phyloP scores from a whole-genome alignment of 2,797 vertebrate genomes.

The Thamnophis elegans region DNA sequence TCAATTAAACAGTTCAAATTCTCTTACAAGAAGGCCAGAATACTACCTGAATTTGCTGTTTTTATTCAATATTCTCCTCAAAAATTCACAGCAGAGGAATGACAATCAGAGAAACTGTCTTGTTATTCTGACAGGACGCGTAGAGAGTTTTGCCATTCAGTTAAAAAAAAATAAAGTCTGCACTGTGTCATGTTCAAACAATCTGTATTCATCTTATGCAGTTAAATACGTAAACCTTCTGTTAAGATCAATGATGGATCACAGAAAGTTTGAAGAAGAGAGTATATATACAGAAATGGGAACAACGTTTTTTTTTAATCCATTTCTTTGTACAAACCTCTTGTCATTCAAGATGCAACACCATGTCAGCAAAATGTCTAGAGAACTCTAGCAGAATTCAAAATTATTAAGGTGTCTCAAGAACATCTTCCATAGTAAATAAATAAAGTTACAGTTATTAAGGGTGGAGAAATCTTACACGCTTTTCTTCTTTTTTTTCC shows the following conservation, averaged over 20 bases:
- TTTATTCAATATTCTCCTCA: slow-evolving; percentile 24
- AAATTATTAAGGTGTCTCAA: not conserved
- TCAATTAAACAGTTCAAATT: slow-evolving; percentile 13
- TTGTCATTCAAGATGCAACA: not conserved
- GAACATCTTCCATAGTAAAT: not conserved
- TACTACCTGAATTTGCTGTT: not conserved
- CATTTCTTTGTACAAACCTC: not conserved
- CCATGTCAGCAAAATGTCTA: not conserved
- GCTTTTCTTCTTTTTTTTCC: not conserved
- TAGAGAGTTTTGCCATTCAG: not conserved
- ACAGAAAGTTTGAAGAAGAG: not conserved
- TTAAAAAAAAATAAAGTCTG: not conserved
- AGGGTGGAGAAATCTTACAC: not conserved
- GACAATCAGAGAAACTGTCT: slow-evolving; percentile 9
- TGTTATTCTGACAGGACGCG: not conserved
- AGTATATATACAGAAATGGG: not conserved
- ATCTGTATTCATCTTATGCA: not conserved
- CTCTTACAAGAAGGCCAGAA: slow-evolving; percentile 20
- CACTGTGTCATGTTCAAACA: not conserved
- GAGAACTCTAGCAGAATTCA: not conserved
- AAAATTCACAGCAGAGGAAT: slow-evolving; percentile 2
- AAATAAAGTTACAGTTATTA: not conserved
- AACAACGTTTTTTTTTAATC: not conserved
- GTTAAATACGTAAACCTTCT: not conserved
- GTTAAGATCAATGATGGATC: not conserved